Percentiles rank a stretch among this genome's conserved stretches.
These are phyloP conservation scores for Drosophila sturtevanti DNA, from an alignment of 1,140 invertebrate genomes.

Conservation along the genomic window DNA sequence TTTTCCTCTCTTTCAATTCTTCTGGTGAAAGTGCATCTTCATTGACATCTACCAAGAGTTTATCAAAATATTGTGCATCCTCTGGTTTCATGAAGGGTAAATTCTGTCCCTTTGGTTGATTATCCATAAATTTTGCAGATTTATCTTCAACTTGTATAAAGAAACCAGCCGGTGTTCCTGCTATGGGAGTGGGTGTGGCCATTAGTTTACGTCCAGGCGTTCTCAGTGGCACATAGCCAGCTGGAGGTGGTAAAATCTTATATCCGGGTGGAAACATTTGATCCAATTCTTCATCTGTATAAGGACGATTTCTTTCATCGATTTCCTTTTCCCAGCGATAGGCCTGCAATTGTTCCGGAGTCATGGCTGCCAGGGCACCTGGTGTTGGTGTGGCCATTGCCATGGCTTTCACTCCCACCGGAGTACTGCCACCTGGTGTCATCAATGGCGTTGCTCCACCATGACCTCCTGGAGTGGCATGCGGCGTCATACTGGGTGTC, in stretches of 20 bases:
- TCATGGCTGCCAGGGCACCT: conserved; percentile 97
- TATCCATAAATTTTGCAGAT: conserved; percentile 94
- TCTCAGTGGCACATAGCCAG: conserved; percentile 97
- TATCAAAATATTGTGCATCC: conserved; percentile 99
- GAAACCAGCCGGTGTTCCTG: conserved; percentile 96
- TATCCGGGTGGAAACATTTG: conserved; percentile 98
- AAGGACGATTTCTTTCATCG: conserved; percentile 97
- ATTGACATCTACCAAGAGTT: conserved; percentile 98
- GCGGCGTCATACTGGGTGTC: conserved; percentile 88
- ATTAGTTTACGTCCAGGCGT: conserved; percentile 98
- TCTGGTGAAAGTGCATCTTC: conserved; percentile 97
- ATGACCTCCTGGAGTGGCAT: conserved; percentile 85
- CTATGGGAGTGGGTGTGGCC: conserved; percentile 98
- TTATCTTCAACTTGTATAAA: conserved; percentile 95
- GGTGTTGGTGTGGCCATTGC: conserved; percentile 98
- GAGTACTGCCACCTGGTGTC: conserved; percentile 91
- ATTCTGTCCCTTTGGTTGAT: conserved; percentile 96
- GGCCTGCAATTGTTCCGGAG: conserved; percentile 98
- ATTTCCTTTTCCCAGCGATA: conserved; percentile 99
- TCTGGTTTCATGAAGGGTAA: conserved; percentile 99
- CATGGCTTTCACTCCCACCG: conserved; percentile 98
- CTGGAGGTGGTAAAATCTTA: conserved; percentile 97
- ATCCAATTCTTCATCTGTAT: conserved; percentile 98
- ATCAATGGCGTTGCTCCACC: conserved; percentile 83
- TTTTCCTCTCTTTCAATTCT: conserved; percentile 99